Conservation (phyloP, 2,113 vertebrate genomes). For the Numenius arquata region DNA sequence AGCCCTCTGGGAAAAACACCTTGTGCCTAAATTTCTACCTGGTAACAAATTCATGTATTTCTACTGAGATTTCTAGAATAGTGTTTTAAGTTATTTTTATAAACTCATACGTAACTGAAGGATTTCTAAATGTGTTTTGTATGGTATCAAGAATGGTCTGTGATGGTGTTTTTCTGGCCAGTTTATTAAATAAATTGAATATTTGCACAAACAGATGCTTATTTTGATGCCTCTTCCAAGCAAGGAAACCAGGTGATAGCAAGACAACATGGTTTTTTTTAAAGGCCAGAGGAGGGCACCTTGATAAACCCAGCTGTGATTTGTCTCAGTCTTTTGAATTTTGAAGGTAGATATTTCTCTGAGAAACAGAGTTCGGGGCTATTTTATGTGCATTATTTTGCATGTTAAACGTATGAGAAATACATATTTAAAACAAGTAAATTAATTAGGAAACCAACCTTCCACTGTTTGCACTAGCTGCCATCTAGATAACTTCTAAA, state of each 20-base stretch:
- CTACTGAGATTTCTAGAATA: not conserved
- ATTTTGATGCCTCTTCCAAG: not conserved
- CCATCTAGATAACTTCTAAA: not conserved
- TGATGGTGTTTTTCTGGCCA: constrained; percentile 2
- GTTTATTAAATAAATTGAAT: constrained; percentile 17
- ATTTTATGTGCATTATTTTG: not conserved
- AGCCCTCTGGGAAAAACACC: not conserved
- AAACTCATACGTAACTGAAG: not conserved
- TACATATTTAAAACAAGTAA: not conserved
- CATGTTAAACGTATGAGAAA: not conserved
- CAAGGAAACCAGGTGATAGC: not conserved
- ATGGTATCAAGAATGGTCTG: not conserved
- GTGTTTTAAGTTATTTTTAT: constrained; percentile 47
- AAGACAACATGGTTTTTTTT: accelerated
- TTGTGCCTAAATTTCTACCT: not conserved
- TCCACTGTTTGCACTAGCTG: not conserved
- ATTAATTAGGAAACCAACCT: not conserved
- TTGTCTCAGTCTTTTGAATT: not conserved
- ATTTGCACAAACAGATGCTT: constrained; percentile 25
- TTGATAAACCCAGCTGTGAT: not conserved
- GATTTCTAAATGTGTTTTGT: not conserved
- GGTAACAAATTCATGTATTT: not conserved
- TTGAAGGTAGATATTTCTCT: not conserved
- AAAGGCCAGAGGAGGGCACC: not conserved
- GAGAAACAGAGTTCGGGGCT: not conserved